These are phyloP conservation scores for Sylvicola cinctus DNA, from an alignment of 2,888 invertebrate genomes.

Conservation along the genomic window DNA sequence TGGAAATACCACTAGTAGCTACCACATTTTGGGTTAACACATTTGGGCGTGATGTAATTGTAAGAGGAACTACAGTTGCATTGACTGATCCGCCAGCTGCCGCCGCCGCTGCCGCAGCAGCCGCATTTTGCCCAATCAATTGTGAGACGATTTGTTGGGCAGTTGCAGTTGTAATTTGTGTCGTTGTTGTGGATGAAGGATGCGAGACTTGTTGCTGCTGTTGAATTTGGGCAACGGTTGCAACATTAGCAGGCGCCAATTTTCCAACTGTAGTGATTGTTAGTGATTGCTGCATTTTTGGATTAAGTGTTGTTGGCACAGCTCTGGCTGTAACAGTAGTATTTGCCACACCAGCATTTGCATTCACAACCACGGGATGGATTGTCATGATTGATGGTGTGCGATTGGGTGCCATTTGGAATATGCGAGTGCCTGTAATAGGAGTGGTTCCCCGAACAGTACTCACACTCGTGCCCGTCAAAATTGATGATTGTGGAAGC, in stretches of 20 bases:
- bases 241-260: neutral
- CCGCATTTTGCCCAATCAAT: conserved; percentile 15
- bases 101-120: conserved; percentile 9
- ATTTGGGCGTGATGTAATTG: neutral
- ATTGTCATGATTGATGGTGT: conserved; percentile 19
- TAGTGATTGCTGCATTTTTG: conserved; percentile 23
- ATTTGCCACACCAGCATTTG: conserved; percentile 11
- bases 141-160: conserved; percentile 4
- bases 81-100: neutral
- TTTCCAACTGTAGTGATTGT: conserved; percentile 17
- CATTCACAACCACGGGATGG: conserved; percentile 23
- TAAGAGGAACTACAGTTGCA: neutral
- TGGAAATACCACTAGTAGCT: neutral
- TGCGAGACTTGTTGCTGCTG: conserved; percentile 5
- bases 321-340: conserved; percentile 8
- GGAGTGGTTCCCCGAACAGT: conserved; percentile 6
- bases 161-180: conserved; percentile 8
- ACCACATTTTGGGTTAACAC: neutral
- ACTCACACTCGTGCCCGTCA: conserved; percentile 9
- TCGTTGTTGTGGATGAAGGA: conserved; percentile 5
- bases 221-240: conserved; percentile 1
- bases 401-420: conserved; percentile 10
- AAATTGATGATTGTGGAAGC: conserved; percentile 13
- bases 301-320: conserved; percentile 21
- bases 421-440: no score